Evolutionary conservation across 2,797 vertebrate species (phyloP).

Genomic region (Ibycter americanus): DNA sequence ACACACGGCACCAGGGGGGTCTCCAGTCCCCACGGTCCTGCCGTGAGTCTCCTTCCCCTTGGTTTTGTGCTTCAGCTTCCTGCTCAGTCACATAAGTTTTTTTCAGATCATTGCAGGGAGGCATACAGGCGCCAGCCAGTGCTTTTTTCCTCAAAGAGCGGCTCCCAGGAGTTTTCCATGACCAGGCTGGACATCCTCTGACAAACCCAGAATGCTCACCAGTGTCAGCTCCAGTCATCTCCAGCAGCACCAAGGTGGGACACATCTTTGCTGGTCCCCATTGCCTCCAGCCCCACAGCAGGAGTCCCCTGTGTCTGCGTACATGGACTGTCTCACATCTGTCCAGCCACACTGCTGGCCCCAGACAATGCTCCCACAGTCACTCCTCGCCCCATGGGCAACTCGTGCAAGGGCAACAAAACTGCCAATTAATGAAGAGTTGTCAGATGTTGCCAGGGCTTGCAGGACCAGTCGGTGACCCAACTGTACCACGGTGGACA

Average conservation of each 20-base stretch:
- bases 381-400: background rate
- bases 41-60: background rate
- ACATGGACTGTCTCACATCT: background rate
- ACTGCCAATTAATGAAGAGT: conserved; percentile 18
- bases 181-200: background rate
- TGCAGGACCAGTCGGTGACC: conserved; percentile 1
- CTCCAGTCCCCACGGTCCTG: accelerated
- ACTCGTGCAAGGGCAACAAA: conserved; percentile 2
- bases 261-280: background rate
- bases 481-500: conserved; percentile 58
- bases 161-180: background rate
- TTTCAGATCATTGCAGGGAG: background rate
- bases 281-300: background rate
- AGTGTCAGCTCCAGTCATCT: background rate
- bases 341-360: background rate
- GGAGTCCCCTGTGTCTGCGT: accelerated
- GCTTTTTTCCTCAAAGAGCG: accelerated
- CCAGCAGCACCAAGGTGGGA: background rate
- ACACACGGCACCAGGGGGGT: accelerated
- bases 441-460: conserved; percentile 4
- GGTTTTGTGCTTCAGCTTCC: background rate
- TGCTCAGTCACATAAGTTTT: background rate
- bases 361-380: conserved; percentile 26
- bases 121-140: accelerated
- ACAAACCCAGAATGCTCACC: accelerated